A percentile compares a stretch with the other conserved stretches of the same genome.
Conservation (phyloP, 2,888 invertebrate genomes). For the Actias luna region DNA sequence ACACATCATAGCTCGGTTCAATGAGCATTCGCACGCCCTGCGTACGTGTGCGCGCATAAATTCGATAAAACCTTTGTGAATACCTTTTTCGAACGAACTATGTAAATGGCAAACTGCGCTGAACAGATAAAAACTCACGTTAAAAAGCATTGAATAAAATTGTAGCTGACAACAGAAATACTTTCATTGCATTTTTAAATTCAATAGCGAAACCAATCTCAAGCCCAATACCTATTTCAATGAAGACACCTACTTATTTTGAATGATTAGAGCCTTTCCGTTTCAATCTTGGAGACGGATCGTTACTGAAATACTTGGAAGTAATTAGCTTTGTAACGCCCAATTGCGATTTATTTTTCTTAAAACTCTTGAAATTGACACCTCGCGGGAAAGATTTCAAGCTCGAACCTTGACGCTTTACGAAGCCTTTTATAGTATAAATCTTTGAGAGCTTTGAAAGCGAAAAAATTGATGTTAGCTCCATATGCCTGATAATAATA, state of each 20-base stretch:
- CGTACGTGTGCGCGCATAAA: slow-evolving; percentile 69
- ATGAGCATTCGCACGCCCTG: slow-evolving; percentile 37
- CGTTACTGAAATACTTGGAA: slow-evolving; percentile 30
- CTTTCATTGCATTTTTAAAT: slow-evolving; percentile 35
- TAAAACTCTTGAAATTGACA: slow-evolving; percentile 22
- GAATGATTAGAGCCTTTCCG: slow-evolving; percentile 26
- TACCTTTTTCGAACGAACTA: slow-evolving; percentile 41
- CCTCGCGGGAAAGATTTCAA: background rate
- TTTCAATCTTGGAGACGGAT: slow-evolving; percentile 23
- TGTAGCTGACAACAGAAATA: slow-evolving; percentile 12
- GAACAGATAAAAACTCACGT: slow-evolving; percentile 39
- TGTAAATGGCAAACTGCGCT: slow-evolving; percentile 46
- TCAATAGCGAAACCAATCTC: slow-evolving; percentile 36
- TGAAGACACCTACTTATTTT: slow-evolving; percentile 25
- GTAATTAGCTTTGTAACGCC: slow-evolving; percentile 31
- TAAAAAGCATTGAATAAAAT: slow-evolving; percentile 28
- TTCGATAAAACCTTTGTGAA: slow-evolving; percentile 58
- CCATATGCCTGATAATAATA: background rate
- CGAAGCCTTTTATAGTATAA: background rate
- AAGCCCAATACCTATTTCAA: slow-evolving; percentile 32
- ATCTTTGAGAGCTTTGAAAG: background rate
- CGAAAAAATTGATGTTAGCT: background rate
- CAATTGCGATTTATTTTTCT: slow-evolving; percentile 26
- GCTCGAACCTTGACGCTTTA: background rate
- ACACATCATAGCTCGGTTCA: slow-evolving; percentile 43